A percentile compares a stretch with the other conserved stretches of the same genome.
Evolutionary conservation across 2,113 vertebrate genomes (phyloP).

Genomic region (Nothoprocta perdicaria): DNA sequence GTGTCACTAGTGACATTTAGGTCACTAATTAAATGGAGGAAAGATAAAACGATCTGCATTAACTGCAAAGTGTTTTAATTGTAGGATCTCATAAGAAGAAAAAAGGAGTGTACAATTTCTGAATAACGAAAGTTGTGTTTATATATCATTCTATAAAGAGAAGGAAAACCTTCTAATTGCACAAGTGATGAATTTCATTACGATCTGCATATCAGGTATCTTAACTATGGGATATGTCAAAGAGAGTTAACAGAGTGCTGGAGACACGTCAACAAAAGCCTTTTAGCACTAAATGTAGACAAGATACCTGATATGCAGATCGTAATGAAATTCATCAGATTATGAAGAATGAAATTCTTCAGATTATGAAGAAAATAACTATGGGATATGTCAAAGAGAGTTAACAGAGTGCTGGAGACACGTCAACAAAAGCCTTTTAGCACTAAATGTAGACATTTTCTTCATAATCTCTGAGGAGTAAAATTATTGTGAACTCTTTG

Average conservation of each 20-base stretch:
- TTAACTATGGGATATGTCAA: slow-evolving; percentile 43
- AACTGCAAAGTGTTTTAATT: not conserved
- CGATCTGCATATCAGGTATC: slow-evolving; percentile 40
- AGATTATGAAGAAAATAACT: too few relatives aligned
- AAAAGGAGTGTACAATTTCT: not conserved
- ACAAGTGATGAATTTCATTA: slow-evolving; percentile 51
- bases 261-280: slow-evolving; percentile 52
- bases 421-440: slow-evolving; percentile 57
- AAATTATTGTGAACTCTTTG: slow-evolving; percentile 49
- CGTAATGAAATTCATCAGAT: slow-evolving; percentile 34
- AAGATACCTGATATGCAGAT: slow-evolving; percentile 46
- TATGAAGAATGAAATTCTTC: too few relatives aligned
- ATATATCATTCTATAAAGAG: slow-evolving; percentile 50
- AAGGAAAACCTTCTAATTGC: slow-evolving; percentile 56
- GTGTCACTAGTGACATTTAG: too few relatives aligned
- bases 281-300: slow-evolving; percentile 43
- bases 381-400: slow-evolving; percentile 46
- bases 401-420: slow-evolving; percentile 52
- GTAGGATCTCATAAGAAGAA: not conserved
- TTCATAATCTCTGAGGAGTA: slow-evolving; percentile 64
- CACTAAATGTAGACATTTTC: slow-evolving; percentile 36
- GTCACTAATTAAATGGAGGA: not conserved
- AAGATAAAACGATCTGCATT: not conserved
- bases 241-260: slow-evolving; percentile 55
- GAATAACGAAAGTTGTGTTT: slow-evolving; percentile 9